Percentiles rank a stretch among this genome's conserved stretches.
Conservation (phyloP, 2,113 vertebrate species). For the Epinephelus moara region DNA sequence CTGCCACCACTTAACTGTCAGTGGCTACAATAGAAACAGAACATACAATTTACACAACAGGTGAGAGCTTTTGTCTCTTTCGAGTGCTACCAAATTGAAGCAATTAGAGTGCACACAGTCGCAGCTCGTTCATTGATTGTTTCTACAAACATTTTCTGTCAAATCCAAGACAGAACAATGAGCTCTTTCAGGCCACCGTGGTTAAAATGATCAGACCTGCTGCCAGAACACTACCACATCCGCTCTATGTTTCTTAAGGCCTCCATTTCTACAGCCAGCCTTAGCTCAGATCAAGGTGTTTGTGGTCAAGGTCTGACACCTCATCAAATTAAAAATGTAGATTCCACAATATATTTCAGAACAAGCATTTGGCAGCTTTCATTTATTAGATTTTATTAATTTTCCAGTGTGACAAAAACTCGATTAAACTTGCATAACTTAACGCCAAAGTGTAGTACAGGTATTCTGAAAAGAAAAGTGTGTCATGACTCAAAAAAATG, state of each 20-base stretch:
- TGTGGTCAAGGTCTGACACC: neutral
- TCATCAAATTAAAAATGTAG: neutral
- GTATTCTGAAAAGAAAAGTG: neutral
- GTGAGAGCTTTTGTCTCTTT: slow-evolving; percentile 11
- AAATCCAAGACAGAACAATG: slow-evolving; percentile 15
- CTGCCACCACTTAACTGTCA: slow-evolving; percentile 20
- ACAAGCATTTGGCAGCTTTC: neutral
- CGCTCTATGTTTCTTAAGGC: neutral
- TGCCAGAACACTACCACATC: neutral
- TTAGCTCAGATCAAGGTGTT: neutral
- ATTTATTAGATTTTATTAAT: neutral
- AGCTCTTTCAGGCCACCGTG: neutral
- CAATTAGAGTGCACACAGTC: slow-evolving; percentile 3
- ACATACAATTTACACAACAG: slow-evolving; percentile 26
- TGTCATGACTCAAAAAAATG: neutral
- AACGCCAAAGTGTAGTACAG: neutral
- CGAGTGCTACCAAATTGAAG: slow-evolving; percentile 1
- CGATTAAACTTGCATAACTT: neutral
- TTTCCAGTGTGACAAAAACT: neutral
- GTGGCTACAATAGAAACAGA: slow-evolving; percentile 2
- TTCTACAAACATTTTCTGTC: neutral
- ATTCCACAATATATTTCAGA: neutral
- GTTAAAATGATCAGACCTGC: slow-evolving; percentile 7
- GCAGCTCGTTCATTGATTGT: neutral
- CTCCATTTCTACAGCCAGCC: neutral